phyloP scores from a whole-genome alignment of 1,140 invertebrate species.

The Papilio xuthus region DNA sequence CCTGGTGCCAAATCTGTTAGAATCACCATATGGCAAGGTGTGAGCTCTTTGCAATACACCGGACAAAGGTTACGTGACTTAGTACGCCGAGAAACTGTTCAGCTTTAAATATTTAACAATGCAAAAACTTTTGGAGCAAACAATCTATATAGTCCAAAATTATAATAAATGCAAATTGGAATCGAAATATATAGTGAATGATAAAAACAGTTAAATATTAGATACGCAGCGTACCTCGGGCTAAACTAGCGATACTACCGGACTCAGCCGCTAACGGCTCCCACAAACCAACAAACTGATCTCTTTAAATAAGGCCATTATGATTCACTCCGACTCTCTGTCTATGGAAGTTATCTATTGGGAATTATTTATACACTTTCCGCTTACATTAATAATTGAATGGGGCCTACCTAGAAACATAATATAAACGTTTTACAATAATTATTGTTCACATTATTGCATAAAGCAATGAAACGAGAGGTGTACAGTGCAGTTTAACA shows the following conservation, averaged over 20 bases:
- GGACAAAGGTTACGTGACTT: not conserved
- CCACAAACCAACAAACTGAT: constrained; percentile 42
- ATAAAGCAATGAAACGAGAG: constrained; percentile 65
- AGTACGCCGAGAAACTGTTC: not conserved
- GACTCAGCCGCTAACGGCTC: constrained; percentile 45
- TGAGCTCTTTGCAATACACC: not conserved
- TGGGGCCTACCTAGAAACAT: constrained; percentile 77
- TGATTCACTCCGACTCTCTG: constrained; percentile 53
- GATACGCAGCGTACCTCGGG: constrained; percentile 52
- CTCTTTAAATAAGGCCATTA: constrained; percentile 71
- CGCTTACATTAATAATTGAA: constrained; percentile 79
- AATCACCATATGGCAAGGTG: not conserved
- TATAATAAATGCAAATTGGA: constrained; percentile 57
- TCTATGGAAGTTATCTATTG: constrained; percentile 71
- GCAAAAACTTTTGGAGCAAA: constrained; percentile 19
- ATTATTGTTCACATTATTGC: constrained; percentile 76
- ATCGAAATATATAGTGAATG: constrained; percentile 48
- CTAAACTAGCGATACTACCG: constrained; percentile 73
- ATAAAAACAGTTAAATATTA: constrained; percentile 60
- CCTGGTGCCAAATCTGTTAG: not conserved
- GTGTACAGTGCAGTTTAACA: constrained; percentile 53
- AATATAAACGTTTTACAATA: constrained; percentile 63
- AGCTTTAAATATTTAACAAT: constrained; percentile 31
- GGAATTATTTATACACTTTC: constrained; percentile 76
- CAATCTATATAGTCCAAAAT: constrained; percentile 36